Evolutionary conservation across 2,797 vertebrate genomes (phyloP).

Genomic region (Sylvia borin): DNA sequence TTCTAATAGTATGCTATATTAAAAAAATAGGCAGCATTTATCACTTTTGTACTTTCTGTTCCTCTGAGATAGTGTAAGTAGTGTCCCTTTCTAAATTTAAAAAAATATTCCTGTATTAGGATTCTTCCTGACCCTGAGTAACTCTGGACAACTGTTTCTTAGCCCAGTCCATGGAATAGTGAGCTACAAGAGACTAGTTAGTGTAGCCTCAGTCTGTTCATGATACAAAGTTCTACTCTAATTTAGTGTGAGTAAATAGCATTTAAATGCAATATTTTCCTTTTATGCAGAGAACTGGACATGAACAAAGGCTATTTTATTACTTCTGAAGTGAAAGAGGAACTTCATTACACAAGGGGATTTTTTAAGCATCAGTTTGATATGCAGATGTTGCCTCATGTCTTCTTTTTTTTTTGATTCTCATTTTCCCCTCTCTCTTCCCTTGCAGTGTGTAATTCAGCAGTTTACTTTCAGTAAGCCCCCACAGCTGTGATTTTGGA

Average conservation of each 20-base stretch:
- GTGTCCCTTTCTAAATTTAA: neutral
- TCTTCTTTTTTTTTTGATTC: neutral
- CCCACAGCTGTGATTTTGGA: neutral
- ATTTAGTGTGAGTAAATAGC: neutral
- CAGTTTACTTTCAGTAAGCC: neutral
- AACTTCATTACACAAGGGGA: neutral
- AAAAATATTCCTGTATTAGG: neutral
- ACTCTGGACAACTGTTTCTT: neutral
- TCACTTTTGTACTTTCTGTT: neutral
- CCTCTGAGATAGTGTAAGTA: neutral
- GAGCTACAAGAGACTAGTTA: neutral
- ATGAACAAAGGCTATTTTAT: neutral
- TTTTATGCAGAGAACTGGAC: neutral
- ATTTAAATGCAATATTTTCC: neutral
- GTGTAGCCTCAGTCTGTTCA: neutral
- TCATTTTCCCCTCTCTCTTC: neutral
- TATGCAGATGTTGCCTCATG: neutral
- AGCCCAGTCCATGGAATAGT: neutral
- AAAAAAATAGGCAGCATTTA: neutral
- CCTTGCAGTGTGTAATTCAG: neutral
- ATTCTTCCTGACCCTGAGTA: neutral
- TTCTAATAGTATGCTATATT: neutral
- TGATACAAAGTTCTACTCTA: neutral
- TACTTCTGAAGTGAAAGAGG: slow-evolving; percentile 43
- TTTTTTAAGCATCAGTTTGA: neutral